These are phyloP conservation scores for Takifugu flavidus DNA, from an alignment of 2,113 vertebrate genomes.

Conservation along the genomic window DNA sequence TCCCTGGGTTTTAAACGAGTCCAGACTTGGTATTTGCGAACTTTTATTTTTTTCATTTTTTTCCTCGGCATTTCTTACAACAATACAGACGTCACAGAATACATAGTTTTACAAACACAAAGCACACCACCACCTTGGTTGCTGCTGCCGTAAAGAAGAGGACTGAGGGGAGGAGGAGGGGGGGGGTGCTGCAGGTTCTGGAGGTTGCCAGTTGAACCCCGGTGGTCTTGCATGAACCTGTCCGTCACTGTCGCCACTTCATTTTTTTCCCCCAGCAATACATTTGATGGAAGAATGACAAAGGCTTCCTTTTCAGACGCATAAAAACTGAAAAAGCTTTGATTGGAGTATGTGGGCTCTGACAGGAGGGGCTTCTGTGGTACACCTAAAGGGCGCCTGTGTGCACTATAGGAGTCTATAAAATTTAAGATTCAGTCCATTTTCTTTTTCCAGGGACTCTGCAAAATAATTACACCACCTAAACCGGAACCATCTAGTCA, in stretches of 20 bases:
- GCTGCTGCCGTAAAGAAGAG: slow-evolving; percentile 48
- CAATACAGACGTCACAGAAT: slow-evolving; percentile 82
- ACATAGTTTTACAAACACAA: slow-evolving; percentile 84
- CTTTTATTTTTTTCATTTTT: slow-evolving; percentile 68
- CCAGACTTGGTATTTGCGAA: slow-evolving; percentile 55
- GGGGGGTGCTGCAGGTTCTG: slow-evolving; percentile 21
- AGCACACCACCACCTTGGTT: slow-evolving; percentile 75
- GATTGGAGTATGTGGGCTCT: no score
- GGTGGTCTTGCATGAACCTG: no score
- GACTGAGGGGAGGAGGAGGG: not conserved
- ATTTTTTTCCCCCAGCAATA: slow-evolving; percentile 39
- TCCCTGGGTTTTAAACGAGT: no score
- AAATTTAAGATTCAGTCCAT: slow-evolving; percentile 1
- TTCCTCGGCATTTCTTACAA: slow-evolving; percentile 73
- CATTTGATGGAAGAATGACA: slow-evolving; percentile 39
- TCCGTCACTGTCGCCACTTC: slow-evolving; percentile 24
- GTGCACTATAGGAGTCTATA: slow-evolving; percentile 25
- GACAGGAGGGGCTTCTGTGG: no score
- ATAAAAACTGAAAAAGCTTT: slow-evolving; percentile 1
- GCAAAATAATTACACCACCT: slow-evolving; percentile 93
- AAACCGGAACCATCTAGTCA: slow-evolving; percentile 80
- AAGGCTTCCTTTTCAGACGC: slow-evolving; percentile 33
- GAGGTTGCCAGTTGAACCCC: slow-evolving; percentile 16
- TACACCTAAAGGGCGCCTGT: slow-evolving; percentile 29
- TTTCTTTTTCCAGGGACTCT: slow-evolving; percentile 74